Conservation (phyloP, 92 coral and sea anemone genomes). For the Palythoa caribaeorum region DNA sequence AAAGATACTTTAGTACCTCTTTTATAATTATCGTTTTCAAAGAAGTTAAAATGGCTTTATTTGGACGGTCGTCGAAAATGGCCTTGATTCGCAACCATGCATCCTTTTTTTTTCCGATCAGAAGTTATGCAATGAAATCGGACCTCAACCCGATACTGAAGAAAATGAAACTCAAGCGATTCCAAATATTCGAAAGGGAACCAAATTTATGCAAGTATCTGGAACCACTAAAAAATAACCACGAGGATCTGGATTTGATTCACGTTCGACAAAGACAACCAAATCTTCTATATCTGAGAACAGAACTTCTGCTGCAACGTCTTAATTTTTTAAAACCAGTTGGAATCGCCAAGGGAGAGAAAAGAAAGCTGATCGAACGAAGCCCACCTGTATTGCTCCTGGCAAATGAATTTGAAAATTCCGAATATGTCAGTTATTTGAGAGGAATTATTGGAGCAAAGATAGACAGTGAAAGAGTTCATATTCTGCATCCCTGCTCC, state of each 20-base stretch:
- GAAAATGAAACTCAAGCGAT: constrained; percentile 74
- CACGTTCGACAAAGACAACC: constrained; percentile 79
- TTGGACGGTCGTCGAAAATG: background rate
- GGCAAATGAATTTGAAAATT: constrained; percentile 35
- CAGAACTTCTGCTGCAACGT: constrained; percentile 79
- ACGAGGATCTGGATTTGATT: constrained; percentile 76
- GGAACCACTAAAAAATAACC: constrained; percentile 70
- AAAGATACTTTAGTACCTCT: background rate
- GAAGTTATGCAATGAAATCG: constrained; percentile 34
- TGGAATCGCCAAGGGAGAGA: constrained; percentile 74
- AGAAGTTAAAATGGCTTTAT: background rate
- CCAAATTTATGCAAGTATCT: constrained; percentile 39
- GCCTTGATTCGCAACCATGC: background rate
- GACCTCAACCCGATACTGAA: constrained; percentile 63
- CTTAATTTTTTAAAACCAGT: constrained; percentile 72
- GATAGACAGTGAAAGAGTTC: constrained; percentile 51
- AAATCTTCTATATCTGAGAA: constrained; percentile 73
- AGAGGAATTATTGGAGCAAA: constrained; percentile 71
- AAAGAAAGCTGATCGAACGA: constrained; percentile 76
- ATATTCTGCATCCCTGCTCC: constrained; percentile 75
- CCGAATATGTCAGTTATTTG: constrained; percentile 66
- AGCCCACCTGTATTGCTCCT: constrained; percentile 78
- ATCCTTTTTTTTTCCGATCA: constrained; percentile 1
- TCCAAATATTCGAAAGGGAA: constrained; percentile 59
- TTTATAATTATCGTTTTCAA: background rate